phyloP scores from a whole-genome alignment of 2,888 invertebrate genomes.

The Meganola albula region DNA sequence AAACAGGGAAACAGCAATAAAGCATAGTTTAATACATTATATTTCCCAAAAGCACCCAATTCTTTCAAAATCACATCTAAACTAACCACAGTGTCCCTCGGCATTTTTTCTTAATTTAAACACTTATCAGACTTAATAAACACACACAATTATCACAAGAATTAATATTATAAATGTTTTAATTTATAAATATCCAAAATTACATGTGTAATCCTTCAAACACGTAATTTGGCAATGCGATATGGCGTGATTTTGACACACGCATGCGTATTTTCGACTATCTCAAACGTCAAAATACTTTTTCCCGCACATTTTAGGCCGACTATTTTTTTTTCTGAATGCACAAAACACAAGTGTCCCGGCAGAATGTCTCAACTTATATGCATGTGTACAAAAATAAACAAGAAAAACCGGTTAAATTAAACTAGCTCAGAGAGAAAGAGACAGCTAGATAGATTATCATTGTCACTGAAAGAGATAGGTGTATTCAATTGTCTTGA shows the following conservation, averaged over 20 bases:
- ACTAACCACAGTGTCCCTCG: constrained; percentile 37
- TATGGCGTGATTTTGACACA: constrained; percentile 27
- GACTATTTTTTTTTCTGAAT: constrained; percentile 6
- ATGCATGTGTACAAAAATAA: constrained; percentile 30
- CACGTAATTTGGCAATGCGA: constrained; percentile 6
- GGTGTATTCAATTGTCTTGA: too few relatives aligned
- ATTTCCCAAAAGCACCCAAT: constrained; percentile 62
- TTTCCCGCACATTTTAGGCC: constrained; percentile 9
- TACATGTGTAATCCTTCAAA: constrained; percentile 6
- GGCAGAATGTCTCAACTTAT: constrained; percentile 22
- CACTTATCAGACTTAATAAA: constrained; percentile 26
- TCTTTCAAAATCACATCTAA: constrained; percentile 54
- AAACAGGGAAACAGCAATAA: constrained; percentile 59
- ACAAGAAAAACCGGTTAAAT: constrained; percentile 30
- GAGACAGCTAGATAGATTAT: constrained; percentile 7
- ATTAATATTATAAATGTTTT: constrained; percentile 13
- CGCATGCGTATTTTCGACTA: constrained; percentile 31
- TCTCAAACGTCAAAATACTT: neutral
- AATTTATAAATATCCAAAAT: constrained; percentile 15
- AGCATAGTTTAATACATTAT: constrained; percentile 62
- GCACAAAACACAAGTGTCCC: constrained; percentile 13
- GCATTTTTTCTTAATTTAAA: constrained; percentile 31
- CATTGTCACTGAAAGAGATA: neutral
- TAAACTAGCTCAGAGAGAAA: constrained; percentile 7
- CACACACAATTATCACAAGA: constrained; percentile 22